phyloP scores from a whole-genome alignment of 2,797 vertebrate species.

The Zonotrichia albicollis region DNA sequence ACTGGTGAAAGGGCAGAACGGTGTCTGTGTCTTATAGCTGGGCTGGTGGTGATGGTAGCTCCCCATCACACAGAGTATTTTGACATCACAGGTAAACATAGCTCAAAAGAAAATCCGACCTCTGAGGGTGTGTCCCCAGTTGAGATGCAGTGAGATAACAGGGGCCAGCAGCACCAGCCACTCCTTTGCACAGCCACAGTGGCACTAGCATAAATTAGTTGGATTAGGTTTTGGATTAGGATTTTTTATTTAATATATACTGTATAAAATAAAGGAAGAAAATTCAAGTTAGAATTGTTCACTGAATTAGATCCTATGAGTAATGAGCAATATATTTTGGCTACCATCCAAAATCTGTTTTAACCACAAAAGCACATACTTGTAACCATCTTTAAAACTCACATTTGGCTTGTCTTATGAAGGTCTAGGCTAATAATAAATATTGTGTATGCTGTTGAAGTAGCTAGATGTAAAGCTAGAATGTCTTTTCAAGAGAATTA shows the following conservation, averaged over 20 bases:
- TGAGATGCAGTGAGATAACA: background rate
- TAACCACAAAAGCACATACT: background rate
- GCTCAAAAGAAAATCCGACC: background rate
- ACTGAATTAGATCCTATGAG: background rate
- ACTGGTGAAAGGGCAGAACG: background rate
- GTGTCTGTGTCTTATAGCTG: fast-evolving
- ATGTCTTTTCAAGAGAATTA: slow-evolving; percentile 16
- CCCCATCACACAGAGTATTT: background rate
- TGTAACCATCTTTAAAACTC: background rate
- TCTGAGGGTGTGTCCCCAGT: background rate
- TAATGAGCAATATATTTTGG: background rate
- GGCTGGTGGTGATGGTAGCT: background rate
- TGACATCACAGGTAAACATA: background rate
- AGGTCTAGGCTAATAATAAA: background rate
- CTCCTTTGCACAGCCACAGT: background rate
- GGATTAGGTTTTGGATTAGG: background rate
- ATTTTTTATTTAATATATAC: background rate
- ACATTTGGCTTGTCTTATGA: background rate
- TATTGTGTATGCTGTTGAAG: slow-evolving; percentile 9
- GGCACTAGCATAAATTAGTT: background rate
- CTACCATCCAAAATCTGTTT: background rate
- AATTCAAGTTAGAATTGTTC: background rate
- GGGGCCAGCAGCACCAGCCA: background rate
- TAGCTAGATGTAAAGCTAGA: slow-evolving; percentile 3
- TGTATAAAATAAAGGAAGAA: background rate